Evolutionary conservation across 2,888 invertebrate genomes (phyloP), one percentile per base, ranked within the genome.

Genomic region (Hipparchia semele): DNA sequence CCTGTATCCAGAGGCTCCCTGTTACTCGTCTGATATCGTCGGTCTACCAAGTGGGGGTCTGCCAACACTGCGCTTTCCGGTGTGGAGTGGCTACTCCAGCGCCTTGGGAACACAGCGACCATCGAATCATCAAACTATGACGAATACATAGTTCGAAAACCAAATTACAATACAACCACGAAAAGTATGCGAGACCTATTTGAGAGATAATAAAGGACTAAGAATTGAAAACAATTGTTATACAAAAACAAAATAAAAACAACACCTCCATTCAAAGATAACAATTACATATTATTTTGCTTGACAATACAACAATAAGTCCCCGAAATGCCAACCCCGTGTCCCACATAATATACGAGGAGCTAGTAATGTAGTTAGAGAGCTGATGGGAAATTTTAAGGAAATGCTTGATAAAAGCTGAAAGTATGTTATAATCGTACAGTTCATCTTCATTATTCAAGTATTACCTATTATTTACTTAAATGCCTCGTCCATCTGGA

Each of bases 241-340:
- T 13, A 2, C n/a, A 8, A 8, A 39, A 4, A 46, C 46, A 8
- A 62, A 46, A 60, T 39, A 60, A 46, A 65, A 53, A 65, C 65
- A 65, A 65, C 53, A 65, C 65, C 49, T 64, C 65, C 23, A 65
- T 65, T 65, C 65, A 51, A 6, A 65, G 51, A 65, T 65, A 65
- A 65, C 65, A 65, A 65, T 65, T 53, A 65, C 65, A 53, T 53
- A 53, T 65, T 65, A 65, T 65, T 65, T 65, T 65, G 65, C 23
- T 65, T 65, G 33, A 65, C 65, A 65, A 65, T 65, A 65, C 65
- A 65, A 65, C 65, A 65, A 65, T 65, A 65, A 65, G 65, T 51
- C 65, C 51, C 65, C 65, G 51, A 65, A 53, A 65, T 65, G 65
- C 12, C 65, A 65, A 65, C 65, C 65, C 65, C 53, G 33, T 51